Evolutionary conservation across 2,888 invertebrate species (phyloP).

Genomic region (Lithophane semibrunnea): DNA sequence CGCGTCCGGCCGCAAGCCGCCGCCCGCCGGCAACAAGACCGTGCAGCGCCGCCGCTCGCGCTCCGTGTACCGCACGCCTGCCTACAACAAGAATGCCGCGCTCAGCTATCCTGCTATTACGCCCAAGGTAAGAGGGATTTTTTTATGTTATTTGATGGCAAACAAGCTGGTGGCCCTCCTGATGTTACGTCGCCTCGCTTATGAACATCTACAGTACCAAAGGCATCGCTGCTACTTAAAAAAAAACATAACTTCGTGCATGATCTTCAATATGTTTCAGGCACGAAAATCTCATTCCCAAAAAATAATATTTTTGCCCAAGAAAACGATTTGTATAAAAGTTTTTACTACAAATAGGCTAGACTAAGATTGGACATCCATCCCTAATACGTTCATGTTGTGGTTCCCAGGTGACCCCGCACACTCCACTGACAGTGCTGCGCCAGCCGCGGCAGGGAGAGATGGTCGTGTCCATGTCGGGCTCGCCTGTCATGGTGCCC

Average conservation of each 20-base stretch:
- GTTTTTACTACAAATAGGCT: not conserved
- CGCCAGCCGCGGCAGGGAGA: slow-evolving; percentile 92
- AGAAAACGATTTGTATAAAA: not conserved
- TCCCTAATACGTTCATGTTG: not conserved
- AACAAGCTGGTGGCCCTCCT: too few relatives aligned
- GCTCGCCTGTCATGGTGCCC: slow-evolving; percentile 92
- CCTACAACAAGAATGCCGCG: slow-evolving; percentile 78
- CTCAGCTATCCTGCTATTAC: slow-evolving; percentile 84
- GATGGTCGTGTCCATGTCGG: slow-evolving; percentile 92
- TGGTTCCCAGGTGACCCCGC: slow-evolving; percentile 89
- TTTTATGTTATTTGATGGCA: not conserved
- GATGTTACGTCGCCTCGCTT: not conserved
- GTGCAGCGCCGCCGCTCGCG: slow-evolving; percentile 76
- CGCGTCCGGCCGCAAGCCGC: slow-evolving; percentile 71
- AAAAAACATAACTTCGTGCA: too few relatives aligned
- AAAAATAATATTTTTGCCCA: not conserved
- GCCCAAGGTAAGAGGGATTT: slow-evolving; percentile 81
- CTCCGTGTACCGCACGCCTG: slow-evolving; percentile 85
- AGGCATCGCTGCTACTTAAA: not conserved
- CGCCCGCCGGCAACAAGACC: slow-evolving; percentile 57
- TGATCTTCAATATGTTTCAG: too few relatives aligned
- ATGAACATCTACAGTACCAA: not conserved
- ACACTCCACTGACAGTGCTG: slow-evolving; percentile 91
- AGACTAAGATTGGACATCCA: not conserved
- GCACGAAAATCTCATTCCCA: too few relatives aligned